These are phyloP conservation scores for Pica pica DNA, from an alignment of 2,113 vertebrate genomes.

Conservation along the genomic window DNA sequence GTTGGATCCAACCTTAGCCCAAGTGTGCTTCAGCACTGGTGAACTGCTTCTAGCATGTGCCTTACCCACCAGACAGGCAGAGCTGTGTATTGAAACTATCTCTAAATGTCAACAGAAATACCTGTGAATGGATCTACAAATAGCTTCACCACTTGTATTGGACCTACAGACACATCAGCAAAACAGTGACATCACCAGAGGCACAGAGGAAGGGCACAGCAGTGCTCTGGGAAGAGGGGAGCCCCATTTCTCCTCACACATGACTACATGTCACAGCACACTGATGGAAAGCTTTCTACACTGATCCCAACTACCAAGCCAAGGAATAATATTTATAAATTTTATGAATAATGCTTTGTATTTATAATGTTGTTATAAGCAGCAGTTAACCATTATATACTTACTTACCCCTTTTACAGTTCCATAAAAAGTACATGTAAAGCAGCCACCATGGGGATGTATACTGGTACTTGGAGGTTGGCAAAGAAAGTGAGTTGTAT, in stretches of 20 bases:
- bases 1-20: background rate
- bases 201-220: background rate
- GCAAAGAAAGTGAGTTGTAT: background rate
- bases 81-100: background rate
- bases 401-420: slow-evolving; percentile 6
- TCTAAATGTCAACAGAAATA: background rate
- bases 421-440: slow-evolving; percentile 26
- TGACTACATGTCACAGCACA: background rate
- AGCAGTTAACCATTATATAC: background rate
- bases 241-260: background rate
- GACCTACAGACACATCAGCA: background rate
- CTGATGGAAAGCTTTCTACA: background rate
- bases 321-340: background rate
- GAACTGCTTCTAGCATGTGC: background rate
- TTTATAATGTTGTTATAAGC: slow-evolving; percentile 2
- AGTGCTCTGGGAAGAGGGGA: background rate
- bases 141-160: background rate
- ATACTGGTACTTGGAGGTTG: background rate
- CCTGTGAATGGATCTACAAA: background rate
- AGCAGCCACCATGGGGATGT: background rate
- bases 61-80: background rate
- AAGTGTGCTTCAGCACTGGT: background rate
- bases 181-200: background rate
- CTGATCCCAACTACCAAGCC: background rate
- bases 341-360: slow-evolving; percentile 33